A percentile compares a stretch with the other conserved stretches of the same genome.
These are phyloP conservation scores for Acipenser oxyrinchus DNA, from an alignment of 2,797 vertebrate species.

Conservation along the genomic window DNA sequence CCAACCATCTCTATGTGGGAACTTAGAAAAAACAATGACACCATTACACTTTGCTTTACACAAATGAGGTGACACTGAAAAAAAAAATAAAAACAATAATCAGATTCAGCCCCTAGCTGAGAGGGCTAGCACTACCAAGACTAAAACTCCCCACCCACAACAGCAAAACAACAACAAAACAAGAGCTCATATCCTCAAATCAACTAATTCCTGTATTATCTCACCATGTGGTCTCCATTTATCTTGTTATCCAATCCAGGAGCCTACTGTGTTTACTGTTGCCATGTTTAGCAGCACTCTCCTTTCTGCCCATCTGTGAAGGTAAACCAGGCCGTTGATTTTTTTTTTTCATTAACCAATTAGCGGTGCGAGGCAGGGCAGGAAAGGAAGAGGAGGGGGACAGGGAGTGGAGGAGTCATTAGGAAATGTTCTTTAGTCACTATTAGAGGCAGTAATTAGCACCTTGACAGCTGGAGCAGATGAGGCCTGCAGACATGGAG, in stretches of 20 bases:
- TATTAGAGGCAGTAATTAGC: slow-evolving; percentile 40
- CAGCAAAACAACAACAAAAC: neutral
- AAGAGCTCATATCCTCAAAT: neutral
- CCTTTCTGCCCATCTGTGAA: slow-evolving; percentile 19
- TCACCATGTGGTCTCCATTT: neutral
- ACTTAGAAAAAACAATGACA: too few species aligned
- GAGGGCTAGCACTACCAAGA: too few species aligned
- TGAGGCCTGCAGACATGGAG: slow-evolving; percentile 5
- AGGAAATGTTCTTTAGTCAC: slow-evolving; percentile 33
- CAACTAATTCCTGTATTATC: neutral
- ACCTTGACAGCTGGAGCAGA: slow-evolving; percentile 40
- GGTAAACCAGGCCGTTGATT: slow-evolving; percentile 22
- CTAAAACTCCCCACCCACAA: too few species aligned
- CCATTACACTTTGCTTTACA: too few species aligned
- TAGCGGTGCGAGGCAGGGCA: slow-evolving; percentile 34
- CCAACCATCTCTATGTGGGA: too few species aligned
- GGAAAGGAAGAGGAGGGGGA: slow-evolving; percentile 31
- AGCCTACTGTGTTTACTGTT: slow-evolving; percentile 11
- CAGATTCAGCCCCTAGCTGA: too few species aligned
- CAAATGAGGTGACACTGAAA: too few species aligned
- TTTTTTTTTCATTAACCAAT: slow-evolving; percentile 38
- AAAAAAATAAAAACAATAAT: too few species aligned
- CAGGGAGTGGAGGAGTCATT: slow-evolving; percentile 31
- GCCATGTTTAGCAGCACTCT: slow-evolving; percentile 19
- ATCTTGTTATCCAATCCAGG: neutral